These are phyloP conservation scores for Drusus annulatus DNA, from an alignment of 1,140 invertebrate species.

Conservation along the genomic window DNA sequence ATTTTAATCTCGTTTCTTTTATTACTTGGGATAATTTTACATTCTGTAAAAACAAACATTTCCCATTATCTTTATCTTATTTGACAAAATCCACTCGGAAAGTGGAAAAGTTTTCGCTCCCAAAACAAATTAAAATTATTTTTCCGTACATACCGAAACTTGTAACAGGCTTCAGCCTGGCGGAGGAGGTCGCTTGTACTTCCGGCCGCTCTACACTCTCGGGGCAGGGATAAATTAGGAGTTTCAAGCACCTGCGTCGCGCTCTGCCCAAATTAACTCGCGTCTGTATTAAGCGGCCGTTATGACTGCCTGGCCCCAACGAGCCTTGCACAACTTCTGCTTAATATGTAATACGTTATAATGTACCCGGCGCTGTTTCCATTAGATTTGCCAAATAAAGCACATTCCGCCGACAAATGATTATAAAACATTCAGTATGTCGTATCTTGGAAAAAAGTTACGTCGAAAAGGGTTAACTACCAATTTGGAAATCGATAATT, in stretches of 20 bases:
- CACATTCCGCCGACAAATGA: too few species aligned
- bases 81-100: slow-evolving; percentile 34
- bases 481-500: too few species aligned
- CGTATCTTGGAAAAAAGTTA: too few species aligned
- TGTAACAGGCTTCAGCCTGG: slow-evolving; percentile 31
- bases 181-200: slow-evolving; percentile 19
- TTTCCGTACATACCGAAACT: slow-evolving; percentile 18
- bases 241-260: slow-evolving; percentile 56
- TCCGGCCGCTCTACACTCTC: too few species aligned
- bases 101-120: slow-evolving; percentile 30
- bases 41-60: slow-evolving; percentile 25
- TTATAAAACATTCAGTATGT: too few species aligned
- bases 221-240: slow-evolving; percentile 55
- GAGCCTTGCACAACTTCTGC: slow-evolving; percentile 20
- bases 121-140: slow-evolving; percentile 40
- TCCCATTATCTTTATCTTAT: slow-evolving; percentile 31
- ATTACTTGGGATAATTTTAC: slow-evolving; percentile 17
- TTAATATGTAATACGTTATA: not conserved
- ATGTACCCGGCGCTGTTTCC: not conserved
- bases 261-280: slow-evolving; percentile 58
- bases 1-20: slow-evolving; percentile 21
- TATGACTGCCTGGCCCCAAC: slow-evolving; percentile 42
- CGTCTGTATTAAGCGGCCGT: slow-evolving; percentile 50
- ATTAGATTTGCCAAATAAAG: not conserved
- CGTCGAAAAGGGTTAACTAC: too few species aligned